Conservation (phyloP, 1,140 invertebrate genomes). For the Diabrotica virgifera region DNA sequence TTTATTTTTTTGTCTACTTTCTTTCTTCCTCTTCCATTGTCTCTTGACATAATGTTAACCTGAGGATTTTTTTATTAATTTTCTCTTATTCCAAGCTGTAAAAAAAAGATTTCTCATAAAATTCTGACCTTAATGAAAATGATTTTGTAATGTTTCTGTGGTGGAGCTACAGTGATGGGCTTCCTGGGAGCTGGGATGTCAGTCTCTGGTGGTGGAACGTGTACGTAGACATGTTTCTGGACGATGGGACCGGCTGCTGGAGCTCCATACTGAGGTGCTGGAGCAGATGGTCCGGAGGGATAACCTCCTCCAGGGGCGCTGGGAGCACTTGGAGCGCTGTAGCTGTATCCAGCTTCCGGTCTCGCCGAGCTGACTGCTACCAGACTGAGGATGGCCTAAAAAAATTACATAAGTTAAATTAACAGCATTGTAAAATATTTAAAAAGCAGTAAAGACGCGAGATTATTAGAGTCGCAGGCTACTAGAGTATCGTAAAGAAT, state of each 20-base stretch:
- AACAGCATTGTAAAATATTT: too few relatives aligned
- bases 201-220: conserved; percentile 66
- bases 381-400: conserved; percentile 30
- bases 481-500: too few relatives aligned
- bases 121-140: conserved; percentile 75
- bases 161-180: conserved; percentile 55
- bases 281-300: conserved; percentile 22
- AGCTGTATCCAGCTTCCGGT: conserved; percentile 35
- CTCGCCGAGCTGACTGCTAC: conserved; percentile 28
- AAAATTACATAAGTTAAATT: too few relatives aligned
- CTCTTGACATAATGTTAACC: too few relatives aligned
- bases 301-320: conserved; percentile 24
- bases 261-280: conserved; percentile 33
- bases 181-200: conserved; percentile 59
- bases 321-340: conserved; percentile 30
- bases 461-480: too few relatives aligned
- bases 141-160: conserved; percentile 84
- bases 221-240: conserved; percentile 79
- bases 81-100: too few relatives aligned
- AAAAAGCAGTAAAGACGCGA: too few relatives aligned
- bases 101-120: too few relatives aligned
- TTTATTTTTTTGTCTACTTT: too few relatives aligned
- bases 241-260: conserved; percentile 49
- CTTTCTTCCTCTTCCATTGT: too few relatives aligned
- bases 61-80: too few relatives aligned